Base-by-base conservation (phyloP, 2,113 vertebrate genomes). In the Desmodus rotundus region DNA sequence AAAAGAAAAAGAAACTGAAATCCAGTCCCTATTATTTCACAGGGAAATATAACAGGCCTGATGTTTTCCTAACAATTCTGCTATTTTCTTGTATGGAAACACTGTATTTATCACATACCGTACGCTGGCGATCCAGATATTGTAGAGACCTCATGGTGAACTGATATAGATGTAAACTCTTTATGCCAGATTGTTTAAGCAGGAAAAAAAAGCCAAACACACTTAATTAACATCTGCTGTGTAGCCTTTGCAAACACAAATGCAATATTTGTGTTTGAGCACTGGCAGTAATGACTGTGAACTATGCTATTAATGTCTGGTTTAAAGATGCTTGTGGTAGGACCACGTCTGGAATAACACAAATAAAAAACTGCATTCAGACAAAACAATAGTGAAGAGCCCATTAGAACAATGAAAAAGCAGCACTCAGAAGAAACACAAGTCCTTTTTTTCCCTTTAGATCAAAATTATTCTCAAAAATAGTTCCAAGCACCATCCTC, bases 181-280 rank as follows among this genome's bases (percentile, higher is more conserved):
- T 98, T 98, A 97, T 92, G 96, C 98, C 97, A 98, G 98, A 98
- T 97, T 98, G 97, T 96, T 98, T 97, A 97, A 97, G 96, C 95
- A 95, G 89, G 89, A 97, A 96, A 93, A 94, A 54, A 47, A 19
- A 9, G 2, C 96, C 93, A 98, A 98, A 98, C 67, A 96, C 96
- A 98, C 95, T 97, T 98, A 98, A 98, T 98, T 98, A 98, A 98
- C 96, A 98, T 98, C 98, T 97, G 98, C 98, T 98, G 98, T 98
- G 98, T 97, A 97, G 98, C 97, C 98, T 98, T 97, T 95, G 84
- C 38, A 28, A 98, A 98, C 95, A 98, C 96, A 98, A 98, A 98
- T 97, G 98, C 96, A 98, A 93, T 98, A 98, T 98, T 98, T 98
- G 97, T 98, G 96, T 98, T 97, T 97, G 96, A 98, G 97, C 96